Percentiles rank a stretch among this genome's conserved stretches.
These are phyloP conservation scores for Achlya flavicornis DNA, from an alignment of 2,888 invertebrate species.

Conservation along the genomic window DNA sequence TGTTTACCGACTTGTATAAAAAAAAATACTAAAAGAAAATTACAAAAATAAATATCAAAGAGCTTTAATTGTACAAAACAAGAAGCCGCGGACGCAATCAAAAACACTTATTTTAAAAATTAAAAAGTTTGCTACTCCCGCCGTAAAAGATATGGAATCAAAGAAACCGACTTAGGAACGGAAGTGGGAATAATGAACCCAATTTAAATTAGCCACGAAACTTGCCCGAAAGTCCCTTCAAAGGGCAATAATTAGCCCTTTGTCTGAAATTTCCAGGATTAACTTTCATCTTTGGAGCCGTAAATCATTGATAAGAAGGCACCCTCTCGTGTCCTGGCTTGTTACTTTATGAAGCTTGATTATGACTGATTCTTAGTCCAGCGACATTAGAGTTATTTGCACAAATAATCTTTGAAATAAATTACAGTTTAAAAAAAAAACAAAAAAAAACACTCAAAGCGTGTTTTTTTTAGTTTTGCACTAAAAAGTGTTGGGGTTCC, in stretches of 20 bases:
- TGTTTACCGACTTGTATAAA: too few species aligned
- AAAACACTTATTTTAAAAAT: constrained; percentile 6
- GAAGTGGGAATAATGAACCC: constrained; percentile 53
- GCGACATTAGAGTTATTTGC: too few species aligned
- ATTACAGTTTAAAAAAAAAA: too few species aligned
- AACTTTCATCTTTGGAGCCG: constrained; percentile 41
- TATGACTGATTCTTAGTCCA: neutral
- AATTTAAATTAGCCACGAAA: constrained; percentile 60
- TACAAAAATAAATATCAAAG: neutral
- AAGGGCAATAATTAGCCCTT: constrained; percentile 71
- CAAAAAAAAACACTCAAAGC: too few species aligned
- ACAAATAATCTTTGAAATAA: too few species aligned
- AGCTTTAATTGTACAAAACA: neutral
- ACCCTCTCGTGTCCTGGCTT: constrained; percentile 33
- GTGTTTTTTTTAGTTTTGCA: too few species aligned
- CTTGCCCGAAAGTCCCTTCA: constrained; percentile 49
- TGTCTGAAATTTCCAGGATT: constrained; percentile 54
- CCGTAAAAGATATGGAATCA: constrained; percentile 27
- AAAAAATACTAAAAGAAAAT: neutral
- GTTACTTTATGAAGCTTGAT: constrained; percentile 22
- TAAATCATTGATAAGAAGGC: constrained; percentile 46
- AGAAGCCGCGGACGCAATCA: neutral
- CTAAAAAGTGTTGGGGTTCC: too few species aligned
- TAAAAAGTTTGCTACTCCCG: constrained; percentile 24
- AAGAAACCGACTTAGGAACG: constrained; percentile 27